Conservation (phyloP, 2,888 invertebrate species). For the Andrena marginata region DNA sequence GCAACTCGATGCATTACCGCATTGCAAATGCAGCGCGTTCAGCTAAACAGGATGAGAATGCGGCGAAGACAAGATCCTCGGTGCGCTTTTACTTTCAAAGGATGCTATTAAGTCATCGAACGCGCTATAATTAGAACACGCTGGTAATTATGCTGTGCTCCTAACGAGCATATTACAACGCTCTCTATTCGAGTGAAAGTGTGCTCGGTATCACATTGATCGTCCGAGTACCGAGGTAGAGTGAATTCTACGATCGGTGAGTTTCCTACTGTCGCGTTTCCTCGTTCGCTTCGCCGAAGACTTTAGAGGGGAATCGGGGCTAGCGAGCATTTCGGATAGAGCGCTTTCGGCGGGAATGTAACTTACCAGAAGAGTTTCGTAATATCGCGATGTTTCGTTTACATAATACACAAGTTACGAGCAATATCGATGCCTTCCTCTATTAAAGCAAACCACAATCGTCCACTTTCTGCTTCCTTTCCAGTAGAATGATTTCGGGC, state of each 20-base stretch:
- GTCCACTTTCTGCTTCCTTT: conserved; percentile 8
- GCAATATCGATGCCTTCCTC: conserved; percentile 20
- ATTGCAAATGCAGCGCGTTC: background rate
- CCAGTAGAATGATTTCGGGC: background rate
- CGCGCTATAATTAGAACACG: conserved; percentile 46
- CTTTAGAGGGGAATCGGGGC: background rate
- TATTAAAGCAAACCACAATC: background rate
- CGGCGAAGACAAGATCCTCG: background rate
- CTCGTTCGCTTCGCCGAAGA: background rate
- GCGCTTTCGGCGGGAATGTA: background rate
- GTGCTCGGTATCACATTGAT: conserved; percentile 12
- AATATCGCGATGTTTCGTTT: conserved; percentile 14
- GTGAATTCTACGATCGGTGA: background rate
- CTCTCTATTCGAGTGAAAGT: conserved; percentile 57
- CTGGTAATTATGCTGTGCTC: conserved; percentile 28
- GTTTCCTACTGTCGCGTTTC: conserved; percentile 12
- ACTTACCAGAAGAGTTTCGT: conserved; percentile 9
- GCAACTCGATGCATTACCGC: background rate
- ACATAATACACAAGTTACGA: conserved; percentile 32
- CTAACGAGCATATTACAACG: conserved; percentile 51
- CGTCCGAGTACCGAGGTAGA: background rate
- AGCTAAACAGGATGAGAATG: background rate
- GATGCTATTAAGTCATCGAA: conserved; percentile 18
- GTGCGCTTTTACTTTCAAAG: conserved; percentile 52
- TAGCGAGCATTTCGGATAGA: background rate